Base-by-base conservation (phyloP, 1,140 invertebrate species). In the Xylocopa sonorina region DNA sequence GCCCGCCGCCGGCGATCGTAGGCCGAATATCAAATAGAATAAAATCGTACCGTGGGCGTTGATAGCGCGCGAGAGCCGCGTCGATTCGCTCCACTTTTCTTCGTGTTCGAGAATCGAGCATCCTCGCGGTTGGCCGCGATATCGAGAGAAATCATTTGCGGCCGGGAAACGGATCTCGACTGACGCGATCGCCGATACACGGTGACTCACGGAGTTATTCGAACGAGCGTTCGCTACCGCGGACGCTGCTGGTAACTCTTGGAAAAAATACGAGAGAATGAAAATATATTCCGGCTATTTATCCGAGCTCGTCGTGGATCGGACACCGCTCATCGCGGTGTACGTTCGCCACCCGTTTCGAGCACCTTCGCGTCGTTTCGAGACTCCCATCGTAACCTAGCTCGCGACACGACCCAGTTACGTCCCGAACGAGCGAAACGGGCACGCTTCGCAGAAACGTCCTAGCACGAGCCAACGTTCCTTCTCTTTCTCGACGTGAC, bases 401-500 rank as follows among this genome's bases (percentile, higher is more conserved):
- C 12, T 32, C 43, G 43, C 43, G 12, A 46, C 29, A 34, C 32
- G 32, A 34, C 27, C 41, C 24, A 24, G 27, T 66, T 66, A 48
- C 63, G 41, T 48, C 41, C 24, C 27, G 24, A 18, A 46, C 63
- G 24, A 43, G 16, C 55, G 29, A 46, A 68, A 51, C 27, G 50
- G 16, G 46, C 41, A 41, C 29, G 71, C 43, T 12, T 43, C 41
- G 41, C 41, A 43, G 41, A 7, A 43, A 43, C 58, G 32, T 73
- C 74, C 48, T 68, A 84, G 82, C 78, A 77, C 64, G 71, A 84
- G 78, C 57, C 69, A 60, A 46, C 48, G 82, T 64, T 82, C 51
- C 38, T 53, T 75, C 75, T 63, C 51, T 43, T 75, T 64, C 82
- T 57, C 78, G 41, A 60, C 69, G 27, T 58, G 66, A 78, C 60